Evolutionary conservation across 1,140 invertebrate genomes (phyloP).

Genomic region (Bacillus rossius): DNA sequence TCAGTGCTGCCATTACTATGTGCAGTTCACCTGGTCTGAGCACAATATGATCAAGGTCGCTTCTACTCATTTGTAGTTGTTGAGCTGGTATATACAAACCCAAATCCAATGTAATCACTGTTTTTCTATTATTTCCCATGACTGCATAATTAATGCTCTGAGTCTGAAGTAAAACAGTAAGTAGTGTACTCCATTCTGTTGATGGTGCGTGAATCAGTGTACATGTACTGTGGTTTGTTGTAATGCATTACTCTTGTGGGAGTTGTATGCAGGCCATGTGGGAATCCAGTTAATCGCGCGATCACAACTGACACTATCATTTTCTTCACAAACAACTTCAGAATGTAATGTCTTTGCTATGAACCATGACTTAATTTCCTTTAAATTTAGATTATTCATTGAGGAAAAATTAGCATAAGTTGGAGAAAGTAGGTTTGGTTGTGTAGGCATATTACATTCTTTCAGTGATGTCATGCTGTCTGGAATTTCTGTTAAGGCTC

Average conservation of each 20-base stretch:
- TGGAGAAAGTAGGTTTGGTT: background rate
- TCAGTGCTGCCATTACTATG: background rate
- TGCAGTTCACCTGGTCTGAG: slow-evolving; percentile 2
- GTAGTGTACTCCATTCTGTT: background rate
- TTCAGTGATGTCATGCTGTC: background rate
- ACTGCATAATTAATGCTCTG: background rate
- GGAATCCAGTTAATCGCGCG: background rate
- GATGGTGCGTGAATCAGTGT: background rate
- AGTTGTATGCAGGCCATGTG: background rate
- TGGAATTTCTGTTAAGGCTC: background rate
- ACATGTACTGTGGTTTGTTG: background rate
- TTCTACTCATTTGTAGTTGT: background rate
- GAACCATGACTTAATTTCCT: background rate
- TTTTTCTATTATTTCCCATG: background rate
- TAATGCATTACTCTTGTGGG: background rate
- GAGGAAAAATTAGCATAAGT: background rate
- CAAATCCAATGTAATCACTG: background rate
- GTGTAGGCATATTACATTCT: background rate
- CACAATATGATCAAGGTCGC: background rate
- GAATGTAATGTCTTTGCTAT: background rate
- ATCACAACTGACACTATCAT: background rate
- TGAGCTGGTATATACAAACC: background rate
- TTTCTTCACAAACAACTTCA: background rate
- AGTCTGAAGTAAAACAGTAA: background rate
- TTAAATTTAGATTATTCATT: background rate